phyloP scores from a whole-genome alignment of 2,888 invertebrate genomes.

The Rhodophaea formosa region DNA sequence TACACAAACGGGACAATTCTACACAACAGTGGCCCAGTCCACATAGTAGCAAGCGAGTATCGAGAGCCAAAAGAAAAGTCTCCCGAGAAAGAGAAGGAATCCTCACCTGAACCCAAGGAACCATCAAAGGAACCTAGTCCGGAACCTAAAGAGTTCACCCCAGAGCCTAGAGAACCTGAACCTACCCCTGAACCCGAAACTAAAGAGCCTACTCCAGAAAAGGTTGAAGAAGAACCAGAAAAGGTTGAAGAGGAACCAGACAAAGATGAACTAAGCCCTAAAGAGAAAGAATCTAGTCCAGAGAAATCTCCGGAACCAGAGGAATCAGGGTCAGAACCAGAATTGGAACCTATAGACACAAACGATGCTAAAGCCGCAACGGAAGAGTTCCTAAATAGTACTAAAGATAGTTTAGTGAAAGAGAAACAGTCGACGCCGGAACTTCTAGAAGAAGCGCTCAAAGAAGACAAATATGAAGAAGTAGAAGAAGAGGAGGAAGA shows the following conservation, averaged over 20 bases:
- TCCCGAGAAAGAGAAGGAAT: conserved; percentile 35
- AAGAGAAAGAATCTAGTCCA: conserved; percentile 19
- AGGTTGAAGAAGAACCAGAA: conserved; percentile 26
- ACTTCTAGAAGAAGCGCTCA: conserved; percentile 63
- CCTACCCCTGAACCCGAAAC: conserved; percentile 20
- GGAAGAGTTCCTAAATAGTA: conserved; percentile 55
- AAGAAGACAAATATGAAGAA: conserved; percentile 35
- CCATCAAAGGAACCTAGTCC: conserved; percentile 27
- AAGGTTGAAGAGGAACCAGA: conserved; percentile 25
- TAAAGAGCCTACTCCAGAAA: conserved; percentile 31
- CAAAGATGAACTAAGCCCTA: conserved; percentile 20
- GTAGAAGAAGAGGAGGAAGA: conserved; percentile 37
- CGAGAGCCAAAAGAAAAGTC: conserved; percentile 51
- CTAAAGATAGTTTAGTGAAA: conserved; percentile 38
- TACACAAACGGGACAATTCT: conserved; percentile 71
- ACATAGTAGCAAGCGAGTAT: conserved; percentile 68
- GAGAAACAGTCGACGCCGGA: conserved; percentile 56
- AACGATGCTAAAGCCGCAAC: conserved; percentile 42
- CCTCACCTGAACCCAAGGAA: conserved; percentile 31
- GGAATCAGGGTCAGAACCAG: conserved; percentile 30
- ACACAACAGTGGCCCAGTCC: conserved; percentile 64
- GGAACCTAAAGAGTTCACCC: conserved; percentile 30
- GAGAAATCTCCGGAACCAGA: conserved; percentile 23
- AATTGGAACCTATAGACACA: conserved; percentile 18
- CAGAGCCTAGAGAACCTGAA: conserved; percentile 25